phyloP scores from a whole-genome alignment of 92 coral and sea anemone genomes.

The Metridium senile region DNA sequence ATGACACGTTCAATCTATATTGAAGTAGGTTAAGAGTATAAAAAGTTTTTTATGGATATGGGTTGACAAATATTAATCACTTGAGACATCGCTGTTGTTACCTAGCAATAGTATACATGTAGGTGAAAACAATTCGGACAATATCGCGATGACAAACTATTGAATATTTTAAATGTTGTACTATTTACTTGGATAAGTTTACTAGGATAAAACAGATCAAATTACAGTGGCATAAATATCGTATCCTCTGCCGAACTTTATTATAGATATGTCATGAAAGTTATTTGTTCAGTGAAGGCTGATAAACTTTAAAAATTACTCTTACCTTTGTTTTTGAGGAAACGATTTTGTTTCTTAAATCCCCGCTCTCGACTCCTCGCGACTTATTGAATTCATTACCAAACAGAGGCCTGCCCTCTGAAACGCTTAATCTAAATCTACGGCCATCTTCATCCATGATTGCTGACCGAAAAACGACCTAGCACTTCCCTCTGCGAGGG shows the following conservation, averaged over 20 bases:
- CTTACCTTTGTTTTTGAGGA: constrained; percentile 12
- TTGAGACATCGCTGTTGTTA: not conserved
- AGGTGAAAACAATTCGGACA: not conserved
- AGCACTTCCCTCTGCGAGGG: not conserved
- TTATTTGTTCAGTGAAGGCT: no score
- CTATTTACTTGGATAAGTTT: not conserved
- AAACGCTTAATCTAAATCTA: constrained; percentile 4
- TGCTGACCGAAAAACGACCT: not conserved
- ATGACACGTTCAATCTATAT: not conserved
- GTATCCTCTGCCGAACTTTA: no score
- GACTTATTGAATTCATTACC: constrained; percentile 5
- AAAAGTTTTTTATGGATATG: no score
- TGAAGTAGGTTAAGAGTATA: no score
- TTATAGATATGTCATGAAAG: no score
- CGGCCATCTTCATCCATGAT: constrained; percentile 7
- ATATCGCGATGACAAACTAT: not conserved
- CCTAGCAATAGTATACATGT: not conserved
- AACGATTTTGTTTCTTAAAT: constrained; percentile 13
- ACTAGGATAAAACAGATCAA: not conserved
- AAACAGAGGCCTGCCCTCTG: constrained; percentile 12
- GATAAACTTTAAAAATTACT: not conserved
- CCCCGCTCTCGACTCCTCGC: constrained; percentile 19
- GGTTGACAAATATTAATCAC: not conserved
- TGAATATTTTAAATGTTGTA: not conserved
- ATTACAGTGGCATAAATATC: not conserved